Conservation (phyloP, 2,113 vertebrate genomes). For the Coregonus clupeaformis region DNA sequence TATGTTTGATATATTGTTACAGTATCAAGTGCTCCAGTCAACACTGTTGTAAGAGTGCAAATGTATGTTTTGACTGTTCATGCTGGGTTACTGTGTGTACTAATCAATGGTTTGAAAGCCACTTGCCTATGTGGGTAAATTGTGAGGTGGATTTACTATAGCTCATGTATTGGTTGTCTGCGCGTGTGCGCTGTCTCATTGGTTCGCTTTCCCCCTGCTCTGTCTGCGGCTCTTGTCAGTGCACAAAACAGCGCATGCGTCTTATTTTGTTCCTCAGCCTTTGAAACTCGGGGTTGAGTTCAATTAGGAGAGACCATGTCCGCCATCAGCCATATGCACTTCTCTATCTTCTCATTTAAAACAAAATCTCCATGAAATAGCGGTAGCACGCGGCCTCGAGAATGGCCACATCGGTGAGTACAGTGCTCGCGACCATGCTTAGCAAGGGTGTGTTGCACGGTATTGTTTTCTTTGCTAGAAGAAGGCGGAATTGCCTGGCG, state of each 20-base stretch:
- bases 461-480: constrained; percentile 23
- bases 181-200: constrained; percentile 54
- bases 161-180: constrained; percentile 36
- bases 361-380: constrained; percentile 83
- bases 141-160: too few relatives aligned
- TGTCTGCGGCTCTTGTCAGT: constrained; percentile 53
- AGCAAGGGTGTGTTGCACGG: neutral
- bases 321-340: constrained; percentile 71
- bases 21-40: too few relatives aligned
- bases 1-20: too few relatives aligned
- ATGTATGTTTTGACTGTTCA: too few relatives aligned
- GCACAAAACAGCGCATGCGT: constrained; percentile 79
- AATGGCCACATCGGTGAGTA: constrained; percentile 95
- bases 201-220: constrained; percentile 56
- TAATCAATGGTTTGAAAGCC: too few relatives aligned
- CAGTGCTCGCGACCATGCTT: constrained; percentile 3
- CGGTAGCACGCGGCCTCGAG: constrained; percentile 78
- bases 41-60: too few relatives aligned
- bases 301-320: constrained; percentile 81
- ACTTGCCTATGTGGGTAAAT: too few relatives aligned
- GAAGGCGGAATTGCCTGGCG: constrained; percentile 38
- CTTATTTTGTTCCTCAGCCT: constrained; percentile 64
- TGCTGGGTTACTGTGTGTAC: too few relatives aligned
- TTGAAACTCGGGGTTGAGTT: constrained; percentile 77
- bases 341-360: constrained; percentile 68